Percentiles rank a stretch among this genome's conserved stretches.
These are phyloP conservation scores for Paramormyrops kingsleyae DNA, from an alignment of 2,113 vertebrate genomes.

Conservation along the genomic window DNA sequence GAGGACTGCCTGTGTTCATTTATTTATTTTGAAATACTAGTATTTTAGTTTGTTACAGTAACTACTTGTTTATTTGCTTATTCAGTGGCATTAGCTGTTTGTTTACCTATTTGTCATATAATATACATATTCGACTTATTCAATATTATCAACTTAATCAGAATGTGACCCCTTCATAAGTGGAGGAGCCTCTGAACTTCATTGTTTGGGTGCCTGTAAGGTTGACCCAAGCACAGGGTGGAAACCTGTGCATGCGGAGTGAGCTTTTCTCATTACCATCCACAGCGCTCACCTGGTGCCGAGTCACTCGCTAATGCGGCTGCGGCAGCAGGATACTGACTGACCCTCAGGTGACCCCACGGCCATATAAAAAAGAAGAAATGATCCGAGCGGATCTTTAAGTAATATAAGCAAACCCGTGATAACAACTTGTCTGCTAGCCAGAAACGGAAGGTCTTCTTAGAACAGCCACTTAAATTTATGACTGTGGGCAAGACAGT, in stretches of 20 bases:
- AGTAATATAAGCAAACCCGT: neutral
- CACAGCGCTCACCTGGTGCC: neutral
- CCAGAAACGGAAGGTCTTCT: neutral
- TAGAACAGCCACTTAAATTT: neutral
- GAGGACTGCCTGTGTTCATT: neutral
- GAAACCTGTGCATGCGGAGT: neutral
- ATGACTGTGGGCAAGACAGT: neutral
- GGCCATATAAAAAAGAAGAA: neutral
- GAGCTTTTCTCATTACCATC: neutral
- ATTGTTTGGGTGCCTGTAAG: neutral
- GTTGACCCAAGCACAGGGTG: neutral
- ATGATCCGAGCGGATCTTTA: neutral
- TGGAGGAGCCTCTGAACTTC: neutral
- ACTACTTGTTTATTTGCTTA: neutral
- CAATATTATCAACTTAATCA: neutral
- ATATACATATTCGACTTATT: neutral
- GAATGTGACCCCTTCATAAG: neutral
- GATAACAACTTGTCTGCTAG: neutral
- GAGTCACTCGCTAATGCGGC: neutral
- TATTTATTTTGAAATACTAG: neutral
- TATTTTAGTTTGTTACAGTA: neutral
- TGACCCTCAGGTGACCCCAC: neutral
- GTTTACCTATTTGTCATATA: neutral
- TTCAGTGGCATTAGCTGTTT: neutral
- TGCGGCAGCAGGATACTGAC: neutral